Evolutionary conservation across 2,797 vertebrate species (phyloP), one percentile per base, ranked within the genome.

Genomic region (Pseudocheirus occidentalis): DNA sequence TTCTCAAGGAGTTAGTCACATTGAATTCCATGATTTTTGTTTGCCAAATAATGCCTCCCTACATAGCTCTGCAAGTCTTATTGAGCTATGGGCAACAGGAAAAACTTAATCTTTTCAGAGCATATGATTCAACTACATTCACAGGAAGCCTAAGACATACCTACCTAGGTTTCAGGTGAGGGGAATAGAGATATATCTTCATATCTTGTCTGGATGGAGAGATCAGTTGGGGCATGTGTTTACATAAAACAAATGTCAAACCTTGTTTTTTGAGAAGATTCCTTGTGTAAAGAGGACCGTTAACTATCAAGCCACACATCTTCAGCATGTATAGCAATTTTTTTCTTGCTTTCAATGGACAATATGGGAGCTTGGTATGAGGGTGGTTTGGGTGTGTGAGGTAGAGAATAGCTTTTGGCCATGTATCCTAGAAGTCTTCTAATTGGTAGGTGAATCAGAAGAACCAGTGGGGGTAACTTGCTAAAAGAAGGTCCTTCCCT

Each of bases 221-320:
- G 92, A 94, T 92, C 53, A 87, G 31, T 55, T 2, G 11, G 91
- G 57, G 24, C 28, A 53, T 5, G 0, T 55, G 52, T 92, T 89
- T 94, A 18, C 5, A 89, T 53, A 11, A 90, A 92, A 95, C 92
- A 92, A 52, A 91, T 92, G 91, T 81, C n/a, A 54, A 95, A 95
- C 91, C 34, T 31, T 21, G 10, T 28, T 91, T 91, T 58, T 93
- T 13, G 28, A 91, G 93, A 94, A 87, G 93, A 93, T 95, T 92
- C 95, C 95, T 91, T 96, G 95, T 94, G 91, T 95, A 96, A 81
- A n/a, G 81, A 93, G 93, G 29, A 29, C 55, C 96, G 97, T 93
- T n/a, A 81, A 40, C 2, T 16, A 40, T 81, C 66, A 81, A 81
- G 18, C n/a, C n/a, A 40, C 18, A 9, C 28, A 34, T 34, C 59